Percentiles rank a stretch among this genome's conserved stretches.
These are phyloP conservation scores for Alauda arvensis DNA, from an alignment of 2,797 vertebrate genomes.

Conservation along the genomic window DNA sequence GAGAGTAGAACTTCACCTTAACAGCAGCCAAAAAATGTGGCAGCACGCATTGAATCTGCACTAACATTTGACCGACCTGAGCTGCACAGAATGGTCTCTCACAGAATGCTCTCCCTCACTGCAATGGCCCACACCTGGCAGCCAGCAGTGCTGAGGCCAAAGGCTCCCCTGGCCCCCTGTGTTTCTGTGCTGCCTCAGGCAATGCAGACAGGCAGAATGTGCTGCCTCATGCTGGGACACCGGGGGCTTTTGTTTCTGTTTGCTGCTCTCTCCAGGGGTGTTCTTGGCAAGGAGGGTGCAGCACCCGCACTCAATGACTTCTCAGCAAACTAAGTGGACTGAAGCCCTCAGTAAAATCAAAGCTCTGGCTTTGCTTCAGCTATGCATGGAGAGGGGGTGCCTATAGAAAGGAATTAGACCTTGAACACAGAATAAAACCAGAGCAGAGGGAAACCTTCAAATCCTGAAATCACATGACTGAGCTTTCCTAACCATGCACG, in stretches of 20 bases:
- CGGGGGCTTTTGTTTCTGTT: rapidly evolving
- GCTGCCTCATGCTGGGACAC: background rate
- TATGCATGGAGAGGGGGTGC: background rate
- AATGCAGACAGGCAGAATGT: rapidly evolving
- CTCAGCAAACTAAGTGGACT: background rate
- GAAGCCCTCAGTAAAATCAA: background rate
- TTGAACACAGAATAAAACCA: background rate
- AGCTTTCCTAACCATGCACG: background rate
- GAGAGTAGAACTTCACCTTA: background rate
- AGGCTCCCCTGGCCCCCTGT: background rate
- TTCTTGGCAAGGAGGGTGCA: background rate
- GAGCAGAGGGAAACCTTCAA: background rate
- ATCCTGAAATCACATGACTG: slow-evolving; percentile 35
- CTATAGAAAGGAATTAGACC: slow-evolving; percentile 31
- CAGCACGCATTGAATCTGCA: rapidly evolving
- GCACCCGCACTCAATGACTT: background rate
- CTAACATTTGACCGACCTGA: background rate
- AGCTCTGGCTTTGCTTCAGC: slow-evolving; percentile 19
- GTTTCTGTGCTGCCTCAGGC: background rate
- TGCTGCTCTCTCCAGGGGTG: background rate
- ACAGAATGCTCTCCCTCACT: background rate
- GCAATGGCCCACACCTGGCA: background rate
- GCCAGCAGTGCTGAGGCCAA: background rate
- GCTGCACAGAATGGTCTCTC: background rate
- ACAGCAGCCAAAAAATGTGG: background rate